Conservation (phyloP, 2,888 invertebrate genomes). For the Dryocosmus kuriphilus region DNA sequence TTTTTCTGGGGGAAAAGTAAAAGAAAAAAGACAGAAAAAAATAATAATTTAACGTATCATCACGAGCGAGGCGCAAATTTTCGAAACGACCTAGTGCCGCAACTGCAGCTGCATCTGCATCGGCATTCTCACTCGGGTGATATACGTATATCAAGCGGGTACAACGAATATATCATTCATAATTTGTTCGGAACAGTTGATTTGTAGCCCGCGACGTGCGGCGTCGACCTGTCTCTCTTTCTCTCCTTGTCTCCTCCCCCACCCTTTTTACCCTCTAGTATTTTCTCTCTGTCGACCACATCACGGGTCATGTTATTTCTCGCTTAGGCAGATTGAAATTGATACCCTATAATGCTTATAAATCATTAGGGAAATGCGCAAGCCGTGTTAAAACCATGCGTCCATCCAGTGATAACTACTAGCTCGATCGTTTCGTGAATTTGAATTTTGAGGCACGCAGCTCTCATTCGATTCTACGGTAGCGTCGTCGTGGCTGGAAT, state of each 20-base stretch:
- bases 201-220: constrained; percentile 76
- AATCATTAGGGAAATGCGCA: constrained; percentile 74
- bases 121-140: constrained; percentile 54
- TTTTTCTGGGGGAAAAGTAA: background rate
- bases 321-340: constrained; percentile 75
- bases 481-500: background rate
- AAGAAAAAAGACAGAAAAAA: background rate
- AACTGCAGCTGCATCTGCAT: constrained; percentile 31
- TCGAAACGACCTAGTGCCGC: constrained; percentile 23
- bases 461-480: background rate
- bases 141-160: constrained; percentile 74
- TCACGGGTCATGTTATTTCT: constrained; percentile 67
- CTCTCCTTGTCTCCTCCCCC: constrained; percentile 53
- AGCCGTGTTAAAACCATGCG: constrained; percentile 56
- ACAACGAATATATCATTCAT: constrained; percentile 77
- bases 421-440: constrained; percentile 43
- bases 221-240: constrained; percentile 71
- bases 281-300: constrained; percentile 64
- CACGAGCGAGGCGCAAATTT: constrained; percentile 14
- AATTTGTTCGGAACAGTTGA: constrained; percentile 77
- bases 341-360: constrained; percentile 77
- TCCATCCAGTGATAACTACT: constrained; percentile 61
- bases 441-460: constrained; percentile 53
- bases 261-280: constrained; percentile 49
- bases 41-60: constrained; percentile 37